A percentile compares a stretch with the other conserved stretches of the same genome.
These are phyloP conservation scores for Pseudochaenichthys georgianus DNA, from an alignment of 2,797 vertebrate genomes.

Conservation along the genomic window DNA sequence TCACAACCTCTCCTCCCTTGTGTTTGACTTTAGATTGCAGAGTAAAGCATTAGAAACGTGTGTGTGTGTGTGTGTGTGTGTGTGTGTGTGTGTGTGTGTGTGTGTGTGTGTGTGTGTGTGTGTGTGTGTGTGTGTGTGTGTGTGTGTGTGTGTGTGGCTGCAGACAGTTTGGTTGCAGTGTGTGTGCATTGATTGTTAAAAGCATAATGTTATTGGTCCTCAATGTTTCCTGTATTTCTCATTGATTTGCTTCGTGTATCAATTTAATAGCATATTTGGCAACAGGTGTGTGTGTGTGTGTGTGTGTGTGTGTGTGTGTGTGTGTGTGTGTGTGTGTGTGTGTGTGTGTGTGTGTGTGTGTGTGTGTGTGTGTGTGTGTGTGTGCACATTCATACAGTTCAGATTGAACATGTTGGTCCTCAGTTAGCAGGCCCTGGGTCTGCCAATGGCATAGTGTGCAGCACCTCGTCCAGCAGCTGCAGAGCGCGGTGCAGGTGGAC, in stretches of 20 bases:
- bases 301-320: too few relatives aligned
- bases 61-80: slow-evolving; percentile 32
- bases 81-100: slow-evolving; percentile 19
- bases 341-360: too few relatives aligned
- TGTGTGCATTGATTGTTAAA: slow-evolving; percentile 59
- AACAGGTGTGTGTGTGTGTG: too few relatives aligned
- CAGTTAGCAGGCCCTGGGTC: slow-evolving; percentile 82
- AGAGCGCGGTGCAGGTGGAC: slow-evolving; percentile 87
- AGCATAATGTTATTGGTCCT: slow-evolving; percentile 41
- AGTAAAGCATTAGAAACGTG: slow-evolving; percentile 51
- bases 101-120: slow-evolving; percentile 56
- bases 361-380: too few relatives aligned
- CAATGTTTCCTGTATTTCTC: slow-evolving; percentile 24
- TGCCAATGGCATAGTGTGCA: slow-evolving; percentile 86
- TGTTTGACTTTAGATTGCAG: slow-evolving; percentile 41
- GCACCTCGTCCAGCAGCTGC: slow-evolving; percentile 88
- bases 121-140: slow-evolving; percentile 57
- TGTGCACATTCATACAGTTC: slow-evolving; percentile 43
- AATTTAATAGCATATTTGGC: slow-evolving; percentile 42
- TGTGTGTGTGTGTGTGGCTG: slow-evolving; percentile 19
- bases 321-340: neutral
- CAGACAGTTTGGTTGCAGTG: slow-evolving; percentile 10
- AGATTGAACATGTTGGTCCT: slow-evolving; percentile 36
- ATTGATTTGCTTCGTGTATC: slow-evolving; percentile 34
- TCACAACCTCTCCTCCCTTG: slow-evolving; percentile 20